A percentile compares a stretch with the other conserved stretches of the same genome.
These are phyloP conservation scores for Leptatherina wallacei DNA, from an alignment of 2,797 vertebrate genomes.

Conservation along the genomic window DNA sequence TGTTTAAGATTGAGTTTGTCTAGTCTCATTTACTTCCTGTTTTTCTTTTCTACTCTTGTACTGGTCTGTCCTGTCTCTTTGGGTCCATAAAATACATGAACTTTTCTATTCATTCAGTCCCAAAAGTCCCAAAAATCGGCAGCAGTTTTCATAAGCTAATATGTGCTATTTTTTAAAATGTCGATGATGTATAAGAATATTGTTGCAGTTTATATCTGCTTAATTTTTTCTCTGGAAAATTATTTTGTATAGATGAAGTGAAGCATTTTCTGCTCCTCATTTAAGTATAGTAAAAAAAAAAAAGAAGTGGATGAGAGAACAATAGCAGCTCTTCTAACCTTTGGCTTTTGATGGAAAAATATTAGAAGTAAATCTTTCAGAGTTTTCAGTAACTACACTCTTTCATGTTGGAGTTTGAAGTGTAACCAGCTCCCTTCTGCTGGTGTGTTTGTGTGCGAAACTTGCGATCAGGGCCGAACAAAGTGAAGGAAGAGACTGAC, in stretches of 20 bases:
- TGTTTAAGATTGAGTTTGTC: background rate
- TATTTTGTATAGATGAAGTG: background rate
- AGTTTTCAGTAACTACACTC: background rate
- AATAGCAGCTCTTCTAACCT: background rate
- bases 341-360: background rate
- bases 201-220: background rate
- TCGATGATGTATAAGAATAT: background rate
- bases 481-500: background rate
- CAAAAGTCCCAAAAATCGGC: constrained; percentile 12
- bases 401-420: constrained; percentile 24
- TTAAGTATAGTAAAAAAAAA: constrained; percentile 7
- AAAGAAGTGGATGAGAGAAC: constrained; percentile 3
- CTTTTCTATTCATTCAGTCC: background rate
- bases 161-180: too few species aligned
- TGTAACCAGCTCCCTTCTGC: constrained; percentile 36
- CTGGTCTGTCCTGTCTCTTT: background rate
- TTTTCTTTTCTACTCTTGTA: background rate
- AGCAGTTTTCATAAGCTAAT: background rate
- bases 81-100: background rate
- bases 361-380: too few species aligned
- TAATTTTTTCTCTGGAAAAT: constrained; percentile 5
- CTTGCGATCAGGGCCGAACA: constrained; percentile 14
- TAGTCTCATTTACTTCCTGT: constrained; percentile 19
- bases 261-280: constrained; percentile 5
- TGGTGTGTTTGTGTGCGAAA: constrained; percentile 44